Conservation (phyloP, 2,113 vertebrate genomes). For the Potamarius usumacintae region DNA sequence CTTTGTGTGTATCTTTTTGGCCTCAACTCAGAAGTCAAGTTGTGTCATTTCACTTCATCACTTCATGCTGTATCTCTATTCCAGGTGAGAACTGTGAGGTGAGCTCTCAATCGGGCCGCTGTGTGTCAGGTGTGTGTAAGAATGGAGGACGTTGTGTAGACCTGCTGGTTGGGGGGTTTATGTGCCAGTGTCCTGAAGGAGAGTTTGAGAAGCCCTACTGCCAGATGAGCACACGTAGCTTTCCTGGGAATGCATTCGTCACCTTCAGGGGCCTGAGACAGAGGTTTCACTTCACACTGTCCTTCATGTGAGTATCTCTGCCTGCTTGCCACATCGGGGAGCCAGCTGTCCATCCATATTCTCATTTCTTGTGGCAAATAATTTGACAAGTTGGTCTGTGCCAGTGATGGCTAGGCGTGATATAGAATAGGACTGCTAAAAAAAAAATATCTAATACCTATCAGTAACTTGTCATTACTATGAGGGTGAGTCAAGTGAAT, state of each 20-base stretch:
- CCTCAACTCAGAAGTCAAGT: background rate
- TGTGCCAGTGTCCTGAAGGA: slow-evolving; percentile 84
- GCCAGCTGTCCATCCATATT: background rate
- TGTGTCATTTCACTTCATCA: background rate
- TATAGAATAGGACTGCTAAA: background rate
- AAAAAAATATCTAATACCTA: background rate
- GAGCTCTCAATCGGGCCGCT: slow-evolving; percentile 80
- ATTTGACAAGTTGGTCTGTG: background rate
- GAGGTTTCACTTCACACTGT: slow-evolving; percentile 91
- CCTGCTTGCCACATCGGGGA: background rate
- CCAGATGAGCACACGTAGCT: slow-evolving; percentile 90
- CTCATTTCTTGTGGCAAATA: background rate
- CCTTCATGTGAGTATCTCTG: slow-evolving; percentile 83
- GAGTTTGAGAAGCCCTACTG: slow-evolving; percentile 92
- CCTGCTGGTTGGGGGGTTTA: slow-evolving; percentile 87
- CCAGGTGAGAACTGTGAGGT: slow-evolving; percentile 88
- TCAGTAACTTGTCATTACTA: background rate
- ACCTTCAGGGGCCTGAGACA: slow-evolving; percentile 91
- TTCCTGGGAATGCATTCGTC: slow-evolving; percentile 86
- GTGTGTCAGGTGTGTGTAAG: slow-evolving; percentile 82
- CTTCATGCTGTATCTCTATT: background rate
- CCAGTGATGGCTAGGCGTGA: background rate
- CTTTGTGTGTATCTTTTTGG: background rate
- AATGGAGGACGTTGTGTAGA: slow-evolving; percentile 90
- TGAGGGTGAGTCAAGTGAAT: background rate